These are phyloP conservation scores for Enhydra lutris DNA, from an alignment of 2,113 vertebrate species.

Conservation along the genomic window DNA sequence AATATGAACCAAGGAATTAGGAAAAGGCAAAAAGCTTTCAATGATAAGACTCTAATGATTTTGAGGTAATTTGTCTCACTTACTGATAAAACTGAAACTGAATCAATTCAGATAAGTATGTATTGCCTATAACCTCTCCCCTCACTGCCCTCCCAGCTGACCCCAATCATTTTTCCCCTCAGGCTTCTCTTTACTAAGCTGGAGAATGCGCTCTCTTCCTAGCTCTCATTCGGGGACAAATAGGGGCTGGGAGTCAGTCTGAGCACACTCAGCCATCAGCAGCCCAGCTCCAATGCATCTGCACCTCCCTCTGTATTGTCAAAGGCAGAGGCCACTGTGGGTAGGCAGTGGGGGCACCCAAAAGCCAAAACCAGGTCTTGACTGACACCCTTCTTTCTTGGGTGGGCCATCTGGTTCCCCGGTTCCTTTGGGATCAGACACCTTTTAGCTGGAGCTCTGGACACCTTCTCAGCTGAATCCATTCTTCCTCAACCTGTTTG, in stretches of 20 bases:
- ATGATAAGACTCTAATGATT: not conserved
- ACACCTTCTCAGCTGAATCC: not conserved
- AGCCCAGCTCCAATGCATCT: not conserved
- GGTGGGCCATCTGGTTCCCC: not conserved
- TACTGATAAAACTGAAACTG: not conserved
- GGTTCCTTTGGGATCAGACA: not conserved
- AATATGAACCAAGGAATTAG: not conserved
- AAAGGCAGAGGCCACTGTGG: not conserved
- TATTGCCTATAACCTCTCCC: not conserved
- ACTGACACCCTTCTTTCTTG: not conserved
- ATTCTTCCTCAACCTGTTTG: not conserved
- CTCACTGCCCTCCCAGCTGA: not conserved
- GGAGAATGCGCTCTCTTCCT: not conserved
- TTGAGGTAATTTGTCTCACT: constrained; percentile 2
- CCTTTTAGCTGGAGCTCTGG: not conserved
- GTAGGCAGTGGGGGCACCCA: not conserved
- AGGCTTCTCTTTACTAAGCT: not conserved
- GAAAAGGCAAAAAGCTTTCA: constrained; percentile 19
- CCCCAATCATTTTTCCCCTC: not conserved
- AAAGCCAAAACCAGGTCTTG: not conserved
- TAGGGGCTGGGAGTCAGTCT: not conserved
- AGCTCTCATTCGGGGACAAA: not conserved
- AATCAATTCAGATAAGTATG: not conserved
- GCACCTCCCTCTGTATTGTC: not conserved
- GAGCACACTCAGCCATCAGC: not conserved